Evolutionary conservation across 2,797 vertebrate species (phyloP).

Genomic region (Balearica regulorum): DNA sequence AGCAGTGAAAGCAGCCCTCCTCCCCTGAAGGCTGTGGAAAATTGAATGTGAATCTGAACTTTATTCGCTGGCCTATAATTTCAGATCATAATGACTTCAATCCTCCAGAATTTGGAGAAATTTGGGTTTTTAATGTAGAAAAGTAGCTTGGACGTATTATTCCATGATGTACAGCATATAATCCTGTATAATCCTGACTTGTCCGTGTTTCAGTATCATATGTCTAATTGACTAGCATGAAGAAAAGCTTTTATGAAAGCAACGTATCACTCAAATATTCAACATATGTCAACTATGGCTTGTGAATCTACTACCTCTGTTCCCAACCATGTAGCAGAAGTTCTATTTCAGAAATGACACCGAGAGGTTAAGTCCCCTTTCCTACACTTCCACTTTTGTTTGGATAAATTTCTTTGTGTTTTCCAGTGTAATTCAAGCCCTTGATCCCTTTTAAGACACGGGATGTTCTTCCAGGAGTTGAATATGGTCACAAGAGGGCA

Average conservation of each 20-base stretch:
- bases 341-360: neutral
- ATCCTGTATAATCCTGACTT: neutral
- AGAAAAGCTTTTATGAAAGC: neutral
- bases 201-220: neutral
- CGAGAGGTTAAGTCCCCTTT: neutral
- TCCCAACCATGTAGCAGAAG: neutral
- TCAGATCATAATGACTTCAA: neutral
- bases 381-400: neutral
- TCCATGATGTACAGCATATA: neutral
- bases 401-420: neutral
- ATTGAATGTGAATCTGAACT: neutral
- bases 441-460: rapidly evolving
- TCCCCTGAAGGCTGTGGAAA: neutral
- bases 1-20: neutral
- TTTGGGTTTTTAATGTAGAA: neutral
- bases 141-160: neutral
- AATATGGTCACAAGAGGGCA: conserved; percentile 55
- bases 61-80: neutral
- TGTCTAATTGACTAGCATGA: neutral
- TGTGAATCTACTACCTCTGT: neutral
- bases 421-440: neutral
- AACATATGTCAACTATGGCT: neutral
- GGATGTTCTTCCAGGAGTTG: neutral
- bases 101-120: neutral
- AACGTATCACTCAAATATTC: neutral